These are phyloP conservation scores for Deroptyus accipitrinus DNA, from an alignment of 2,113 vertebrate species.

Conservation along the genomic window DNA sequence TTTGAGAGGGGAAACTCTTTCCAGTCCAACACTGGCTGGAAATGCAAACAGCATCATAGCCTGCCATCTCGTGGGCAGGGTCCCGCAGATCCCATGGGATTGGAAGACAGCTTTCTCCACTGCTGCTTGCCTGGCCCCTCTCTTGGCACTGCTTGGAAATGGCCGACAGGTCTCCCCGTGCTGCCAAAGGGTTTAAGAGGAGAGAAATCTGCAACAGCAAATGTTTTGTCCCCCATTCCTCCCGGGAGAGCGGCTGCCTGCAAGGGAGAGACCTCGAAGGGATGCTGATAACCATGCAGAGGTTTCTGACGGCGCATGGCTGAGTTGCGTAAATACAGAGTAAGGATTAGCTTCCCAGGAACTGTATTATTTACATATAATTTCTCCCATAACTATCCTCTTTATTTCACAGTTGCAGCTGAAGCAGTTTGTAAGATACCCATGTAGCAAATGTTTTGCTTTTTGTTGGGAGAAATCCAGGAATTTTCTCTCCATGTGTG, in stretches of 20 bases:
- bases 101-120: neutral
- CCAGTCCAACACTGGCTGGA: slow-evolving; percentile 61
- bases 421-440: neutral
- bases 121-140: neutral
- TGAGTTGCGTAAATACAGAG: neutral
- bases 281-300: neutral
- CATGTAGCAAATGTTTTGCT: neutral
- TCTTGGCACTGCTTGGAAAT: neutral
- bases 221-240: neutral
- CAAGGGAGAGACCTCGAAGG: neutral
- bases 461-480: neutral
- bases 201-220: neutral
- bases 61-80: slow-evolving; percentile 91
- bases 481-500: neutral
- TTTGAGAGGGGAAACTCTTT: slow-evolving; percentile 76
- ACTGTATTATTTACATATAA: neutral
- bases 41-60: slow-evolving; percentile 71
- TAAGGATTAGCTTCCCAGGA: neutral
- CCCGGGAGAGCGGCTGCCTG: neutral
- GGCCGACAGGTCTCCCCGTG: neutral
- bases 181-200: neutral
- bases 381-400: neutral
- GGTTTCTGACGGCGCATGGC: fast-evolving
- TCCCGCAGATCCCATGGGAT: slow-evolving; percentile 13
- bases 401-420: neutral